These are phyloP conservation scores for Drosophila melanocephala DNA, from an alignment of 2,888 invertebrate genomes.

Conservation along the genomic window DNA sequence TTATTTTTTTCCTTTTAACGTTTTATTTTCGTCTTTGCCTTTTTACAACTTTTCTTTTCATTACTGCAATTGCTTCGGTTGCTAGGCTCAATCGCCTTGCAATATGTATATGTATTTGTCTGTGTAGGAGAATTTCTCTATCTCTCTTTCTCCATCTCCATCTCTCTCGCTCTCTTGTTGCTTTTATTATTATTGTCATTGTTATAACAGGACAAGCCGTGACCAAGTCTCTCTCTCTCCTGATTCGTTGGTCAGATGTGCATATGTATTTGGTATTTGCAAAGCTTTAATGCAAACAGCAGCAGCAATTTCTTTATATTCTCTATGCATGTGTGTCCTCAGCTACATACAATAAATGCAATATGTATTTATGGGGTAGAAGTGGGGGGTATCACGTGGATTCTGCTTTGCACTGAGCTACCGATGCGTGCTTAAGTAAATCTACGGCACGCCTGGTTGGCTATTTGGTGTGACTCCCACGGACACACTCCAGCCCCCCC, in stretches of 20 bases:
- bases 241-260: constrained; percentile 56
- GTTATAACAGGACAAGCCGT: constrained; percentile 31
- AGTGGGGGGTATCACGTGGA: constrained; percentile 4
- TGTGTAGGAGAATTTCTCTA: constrained; percentile 7
- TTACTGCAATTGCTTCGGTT: constrained; percentile 47
- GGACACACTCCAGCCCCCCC: not conserved
- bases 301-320: constrained; percentile 52
- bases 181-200: constrained; percentile 21
- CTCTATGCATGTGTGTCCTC: constrained; percentile 14
- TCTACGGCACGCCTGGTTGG: constrained; percentile 38
- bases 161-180: constrained; percentile 3
- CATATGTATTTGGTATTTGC: constrained; percentile 32
- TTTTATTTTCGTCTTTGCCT: constrained; percentile 29
- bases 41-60: constrained; percentile 64
- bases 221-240: constrained; percentile 22
- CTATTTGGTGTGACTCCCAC: constrained; percentile 28
- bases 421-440: constrained; percentile 65
- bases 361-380: not conserved
- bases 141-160: constrained; percentile 6
- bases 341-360: constrained; percentile 15
- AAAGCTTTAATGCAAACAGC: constrained; percentile 61
- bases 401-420: constrained; percentile 30
- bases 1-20: constrained; percentile 5
- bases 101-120: constrained; percentile 6
- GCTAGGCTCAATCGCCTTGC: constrained; percentile 50